Percentiles rank a stretch among this genome's conserved stretches.
Evolutionary conservation across 2,888 invertebrate species (phyloP).

Genomic region (Meiosimyza platycephala): DNA sequence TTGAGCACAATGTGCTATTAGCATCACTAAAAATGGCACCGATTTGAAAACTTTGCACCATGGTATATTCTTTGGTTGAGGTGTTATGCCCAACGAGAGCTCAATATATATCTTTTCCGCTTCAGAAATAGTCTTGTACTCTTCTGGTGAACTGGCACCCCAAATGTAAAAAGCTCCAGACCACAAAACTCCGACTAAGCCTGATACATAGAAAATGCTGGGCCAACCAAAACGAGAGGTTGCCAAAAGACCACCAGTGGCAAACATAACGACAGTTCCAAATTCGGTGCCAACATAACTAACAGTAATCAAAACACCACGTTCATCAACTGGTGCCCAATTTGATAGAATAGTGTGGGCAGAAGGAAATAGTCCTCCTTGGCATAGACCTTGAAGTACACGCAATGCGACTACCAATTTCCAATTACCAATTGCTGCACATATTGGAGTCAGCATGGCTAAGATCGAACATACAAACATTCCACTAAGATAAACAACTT

Average conservation of each 20-base stretch:
- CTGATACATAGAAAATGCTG: constrained; percentile 81
- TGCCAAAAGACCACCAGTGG: constrained; percentile 78
- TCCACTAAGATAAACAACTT: constrained; percentile 71
- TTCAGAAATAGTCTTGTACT: constrained; percentile 71
- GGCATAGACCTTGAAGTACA: constrained; percentile 76
- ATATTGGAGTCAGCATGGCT: constrained; percentile 76
- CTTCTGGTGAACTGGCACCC: constrained; percentile 75
- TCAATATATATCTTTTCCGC: constrained; percentile 78
- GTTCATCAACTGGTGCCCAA: constrained; percentile 77
- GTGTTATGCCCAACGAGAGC: constrained; percentile 69
- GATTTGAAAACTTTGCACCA: constrained; percentile 82
- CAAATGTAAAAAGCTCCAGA: constrained; percentile 71
- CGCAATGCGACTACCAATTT: constrained; percentile 73
- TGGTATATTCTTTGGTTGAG: constrained; percentile 69
- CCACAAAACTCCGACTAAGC: constrained; percentile 74
- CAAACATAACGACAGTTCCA: constrained; percentile 81
- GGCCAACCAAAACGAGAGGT: constrained; percentile 80
- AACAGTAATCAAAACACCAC: constrained; percentile 74
- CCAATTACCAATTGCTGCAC: constrained; percentile 70
- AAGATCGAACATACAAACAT: constrained; percentile 73
- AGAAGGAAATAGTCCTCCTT: constrained; percentile 77
- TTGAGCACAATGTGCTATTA: constrained; percentile 79
- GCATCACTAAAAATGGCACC: constrained; percentile 79
- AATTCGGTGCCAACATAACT: constrained; percentile 80
- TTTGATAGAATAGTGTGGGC: constrained; percentile 77